Percentiles rank a stretch among this genome's conserved stretches.
phyloP scores from a whole-genome alignment of 2,888 invertebrate genomes.

The Cheilosia vulpina region DNA sequence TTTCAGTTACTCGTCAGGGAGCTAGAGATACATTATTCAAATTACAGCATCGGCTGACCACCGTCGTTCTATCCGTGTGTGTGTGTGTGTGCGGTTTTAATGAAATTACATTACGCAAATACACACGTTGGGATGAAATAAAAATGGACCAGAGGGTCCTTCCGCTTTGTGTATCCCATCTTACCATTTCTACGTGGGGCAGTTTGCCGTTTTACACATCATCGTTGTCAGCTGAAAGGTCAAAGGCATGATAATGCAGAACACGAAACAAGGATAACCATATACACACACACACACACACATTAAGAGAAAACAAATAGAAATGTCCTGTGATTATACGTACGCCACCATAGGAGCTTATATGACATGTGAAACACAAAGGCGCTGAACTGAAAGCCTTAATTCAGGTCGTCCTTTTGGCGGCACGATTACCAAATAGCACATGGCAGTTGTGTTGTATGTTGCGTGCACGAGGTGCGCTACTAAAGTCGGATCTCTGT shows the following conservation, averaged over 20 bases:
- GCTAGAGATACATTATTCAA: conserved; percentile 69
- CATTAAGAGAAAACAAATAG: conserved; percentile 7
- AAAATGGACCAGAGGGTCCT: conserved; percentile 41
- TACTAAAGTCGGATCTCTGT: conserved; percentile 11
- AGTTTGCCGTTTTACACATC: conserved; percentile 51
- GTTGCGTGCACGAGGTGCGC: conserved; percentile 34
- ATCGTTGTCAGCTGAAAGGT: conserved; percentile 48
- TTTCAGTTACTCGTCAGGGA: conserved; percentile 69
- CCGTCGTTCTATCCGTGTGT: conserved; percentile 14
- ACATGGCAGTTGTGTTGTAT: conserved; percentile 38
- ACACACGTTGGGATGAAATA: conserved; percentile 26
- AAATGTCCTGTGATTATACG: conserved; percentile 43
- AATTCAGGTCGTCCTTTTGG: conserved; percentile 72
- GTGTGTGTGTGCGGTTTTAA: conserved; percentile 64
- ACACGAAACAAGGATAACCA: conserved; percentile 35
- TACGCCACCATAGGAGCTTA: conserved; percentile 58
- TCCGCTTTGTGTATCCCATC: neutral
- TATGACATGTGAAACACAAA: conserved; percentile 69
- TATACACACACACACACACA: neutral
- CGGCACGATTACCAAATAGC: conserved; percentile 59
- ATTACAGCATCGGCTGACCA: conserved; percentile 61
- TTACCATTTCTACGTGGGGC: conserved; percentile 2
- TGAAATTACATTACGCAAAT: conserved; percentile 66
- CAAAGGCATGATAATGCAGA: conserved; percentile 45
- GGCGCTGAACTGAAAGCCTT: conserved; percentile 65